A percentile compares a stretch with the other conserved stretches of the same genome.
These are phyloP conservation scores for Mercenaria mercenaria DNA, from an alignment of 1,140 invertebrate genomes.

Conservation along the genomic window DNA sequence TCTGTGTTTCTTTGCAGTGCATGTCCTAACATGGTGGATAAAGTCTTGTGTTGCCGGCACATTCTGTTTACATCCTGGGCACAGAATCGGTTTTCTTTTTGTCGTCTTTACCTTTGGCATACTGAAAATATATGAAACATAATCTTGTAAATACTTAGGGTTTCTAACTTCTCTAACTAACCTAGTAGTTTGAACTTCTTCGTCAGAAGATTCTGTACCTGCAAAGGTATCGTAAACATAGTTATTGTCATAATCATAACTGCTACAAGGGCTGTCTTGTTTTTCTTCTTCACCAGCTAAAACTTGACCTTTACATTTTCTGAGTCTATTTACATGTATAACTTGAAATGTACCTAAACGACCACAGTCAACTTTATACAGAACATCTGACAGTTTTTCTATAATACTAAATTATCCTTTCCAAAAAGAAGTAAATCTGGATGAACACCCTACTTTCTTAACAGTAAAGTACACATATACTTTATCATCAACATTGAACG, in stretches of 20 bases:
- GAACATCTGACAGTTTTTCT: conserved; percentile 4
- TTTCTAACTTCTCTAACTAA: background rate
- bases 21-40: background rate
- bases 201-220: background rate
- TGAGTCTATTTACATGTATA: conserved; percentile 10
- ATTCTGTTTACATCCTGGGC: background rate
- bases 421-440: conserved; percentile 52
- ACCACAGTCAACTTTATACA: conserved; percentile 48
- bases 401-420: conserved; percentile 18
- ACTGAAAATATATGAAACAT: background rate
- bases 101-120: background rate
- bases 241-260: background rate
- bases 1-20: background rate
- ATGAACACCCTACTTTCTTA: background rate
- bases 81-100: background rate
- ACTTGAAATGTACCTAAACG: background rate
- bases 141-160: background rate
- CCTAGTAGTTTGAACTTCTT: background rate
- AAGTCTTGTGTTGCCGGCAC: background rate
- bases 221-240: background rate
- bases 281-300: conserved; percentile 2
- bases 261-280: background rate
- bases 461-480: conserved; percentile 33
- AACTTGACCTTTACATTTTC: conserved; percentile 3
- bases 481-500: conserved; percentile 6